A percentile compares a stretch with the other conserved stretches of the same genome.
These are phyloP conservation scores for Labeo calbasu DNA, from an alignment of 2,797 vertebrate genomes.

Conservation along the genomic window DNA sequence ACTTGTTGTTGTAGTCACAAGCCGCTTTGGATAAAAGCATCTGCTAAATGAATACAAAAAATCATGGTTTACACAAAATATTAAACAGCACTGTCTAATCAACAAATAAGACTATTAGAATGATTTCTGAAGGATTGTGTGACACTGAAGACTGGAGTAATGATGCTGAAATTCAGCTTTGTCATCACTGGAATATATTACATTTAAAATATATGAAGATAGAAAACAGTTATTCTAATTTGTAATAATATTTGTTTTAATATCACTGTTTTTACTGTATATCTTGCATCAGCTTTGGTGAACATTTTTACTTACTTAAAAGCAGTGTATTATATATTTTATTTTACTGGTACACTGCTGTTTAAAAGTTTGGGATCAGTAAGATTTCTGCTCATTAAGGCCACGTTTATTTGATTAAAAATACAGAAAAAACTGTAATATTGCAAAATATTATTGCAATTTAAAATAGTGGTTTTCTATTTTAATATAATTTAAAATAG, in stretches of 20 bases:
- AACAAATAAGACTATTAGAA: neutral
- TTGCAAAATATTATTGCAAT: too few species aligned
- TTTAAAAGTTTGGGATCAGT: too few species aligned
- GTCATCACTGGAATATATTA: neutral
- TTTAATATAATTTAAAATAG: too few species aligned
- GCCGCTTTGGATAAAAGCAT: neutral
- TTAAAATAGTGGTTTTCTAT: too few species aligned
- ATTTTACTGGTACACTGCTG: too few species aligned
- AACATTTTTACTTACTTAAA: neutral
- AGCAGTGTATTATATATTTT: too few species aligned
- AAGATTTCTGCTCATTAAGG: too few species aligned
- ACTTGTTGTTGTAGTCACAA: neutral
- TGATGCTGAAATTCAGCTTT: neutral
- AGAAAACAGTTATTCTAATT: neutral
- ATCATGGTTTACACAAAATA: neutral
- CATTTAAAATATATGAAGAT: neutral
- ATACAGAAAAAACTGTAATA: too few species aligned
- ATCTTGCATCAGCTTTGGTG: neutral
- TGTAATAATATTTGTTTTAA: neutral
- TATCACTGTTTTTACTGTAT: neutral
- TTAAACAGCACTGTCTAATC: neutral
- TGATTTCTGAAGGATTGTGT: neutral
- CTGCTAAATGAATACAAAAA: neutral
- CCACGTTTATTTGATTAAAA: too few species aligned
- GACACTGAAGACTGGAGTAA: neutral